Base-by-base conservation (phyloP, 1,140 invertebrate species). In the Phocides pigmalion region DNA sequence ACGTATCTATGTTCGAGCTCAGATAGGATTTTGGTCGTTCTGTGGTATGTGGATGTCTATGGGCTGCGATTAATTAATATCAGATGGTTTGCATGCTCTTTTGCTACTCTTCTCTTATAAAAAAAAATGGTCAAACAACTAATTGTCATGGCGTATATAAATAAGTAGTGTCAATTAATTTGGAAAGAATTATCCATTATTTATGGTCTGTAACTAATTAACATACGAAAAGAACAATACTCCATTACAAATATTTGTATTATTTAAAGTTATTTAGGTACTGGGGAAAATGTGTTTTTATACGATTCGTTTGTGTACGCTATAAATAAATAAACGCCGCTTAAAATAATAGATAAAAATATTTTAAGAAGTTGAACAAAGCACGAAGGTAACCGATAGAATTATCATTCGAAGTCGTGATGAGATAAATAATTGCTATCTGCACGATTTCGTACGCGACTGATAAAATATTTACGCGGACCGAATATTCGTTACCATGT, bases 401-500 rank as follows among this genome's bases (percentile, higher is more conserved):
- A 32, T 58, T 39, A 58, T 42, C 37, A 3, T 17, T 11, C 22
- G 14, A 28, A 56, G 53, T 28, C 53, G 39, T 56, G 53, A 16
- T 44, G 22, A 42, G 53, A 56, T 56, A 56, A 56, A 14, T 12
- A 22, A 28, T 39, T 54, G 17, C 20, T 56, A 56, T 56, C 53
- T n/a, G 15, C 15, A 9, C 9, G 53, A 44, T 56, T 25, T 35
- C 39, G 51, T 25, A 6, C 42, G 8, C 17, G 19, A 11, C 20
- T 56, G 53, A 56, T 56, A 56, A 56, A 44, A 56, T 11, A 20
- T 16, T 25, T 42, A 8, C 15, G 12, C 17, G 1, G 9, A 11
- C 37, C 9, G 17, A 37, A 6, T 20, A 12, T 54, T 15, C 28
- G 15, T 56, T 42, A n/a, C 53, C 12, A 41, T 39, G 50, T 14